Evolutionary conservation across 2,888 invertebrate genomes (phyloP).

Genomic region (Oeneis ivallda): DNA sequence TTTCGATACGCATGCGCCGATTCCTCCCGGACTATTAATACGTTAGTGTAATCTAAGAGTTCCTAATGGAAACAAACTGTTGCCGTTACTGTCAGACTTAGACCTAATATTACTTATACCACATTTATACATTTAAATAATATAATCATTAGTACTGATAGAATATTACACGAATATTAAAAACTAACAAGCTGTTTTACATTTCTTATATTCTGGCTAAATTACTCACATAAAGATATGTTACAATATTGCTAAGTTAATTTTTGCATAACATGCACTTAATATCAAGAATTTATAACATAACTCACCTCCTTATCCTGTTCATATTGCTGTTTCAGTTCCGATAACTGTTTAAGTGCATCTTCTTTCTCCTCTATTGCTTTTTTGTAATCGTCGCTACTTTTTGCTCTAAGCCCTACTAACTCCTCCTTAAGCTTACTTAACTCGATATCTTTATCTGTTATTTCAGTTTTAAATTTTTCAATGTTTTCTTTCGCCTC

Average conservation of each 20-base stretch:
- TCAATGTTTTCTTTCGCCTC: slow-evolving; percentile 65
- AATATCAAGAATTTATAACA: slow-evolving; percentile 22
- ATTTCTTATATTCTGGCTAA: background rate
- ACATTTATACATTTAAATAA: background rate
- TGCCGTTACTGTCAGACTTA: slow-evolving; percentile 2
- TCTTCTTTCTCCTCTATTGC: slow-evolving; percentile 65
- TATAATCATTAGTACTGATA: background rate
- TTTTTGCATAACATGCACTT: slow-evolving; percentile 13
- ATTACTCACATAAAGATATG: background rate
- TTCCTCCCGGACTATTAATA: too few species aligned
- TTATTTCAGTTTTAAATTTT: slow-evolving; percentile 59
- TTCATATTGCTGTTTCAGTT: slow-evolving; percentile 59
- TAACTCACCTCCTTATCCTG: slow-evolving; percentile 73
- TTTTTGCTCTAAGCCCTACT: slow-evolving; percentile 60
- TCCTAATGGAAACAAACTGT: slow-evolving; percentile 55
- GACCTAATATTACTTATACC: background rate
- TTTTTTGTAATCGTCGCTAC: slow-evolving; percentile 68
- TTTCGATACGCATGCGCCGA: too few species aligned
- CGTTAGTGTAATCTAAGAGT: slow-evolving; percentile 50
- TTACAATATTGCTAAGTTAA: slow-evolving; percentile 20
- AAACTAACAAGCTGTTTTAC: background rate
- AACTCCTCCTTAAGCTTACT: slow-evolving; percentile 66
- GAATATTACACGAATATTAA: background rate
- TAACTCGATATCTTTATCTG: slow-evolving; percentile 61
- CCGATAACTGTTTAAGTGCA: slow-evolving; percentile 60